A percentile compares a stretch with the other conserved stretches of the same genome.
Conservation (phyloP, 53 echinoderm and acorn worm species). For the Hippasteria phrygiana region DNA sequence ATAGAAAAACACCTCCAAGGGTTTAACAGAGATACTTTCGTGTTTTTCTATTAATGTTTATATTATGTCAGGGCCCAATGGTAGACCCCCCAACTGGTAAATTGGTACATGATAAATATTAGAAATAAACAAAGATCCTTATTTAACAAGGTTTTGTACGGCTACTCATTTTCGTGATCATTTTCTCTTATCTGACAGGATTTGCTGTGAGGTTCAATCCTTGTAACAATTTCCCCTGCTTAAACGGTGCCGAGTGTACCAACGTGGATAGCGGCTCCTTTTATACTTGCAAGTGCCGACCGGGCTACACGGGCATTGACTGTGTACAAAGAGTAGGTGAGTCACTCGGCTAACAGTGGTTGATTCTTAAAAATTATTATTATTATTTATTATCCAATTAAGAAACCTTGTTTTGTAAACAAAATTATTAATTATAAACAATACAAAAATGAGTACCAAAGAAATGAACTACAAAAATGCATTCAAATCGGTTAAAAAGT, state of each 20-base stretch:
- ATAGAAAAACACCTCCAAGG: too few relatives aligned
- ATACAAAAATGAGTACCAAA: too few relatives aligned
- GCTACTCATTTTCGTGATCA: too few relatives aligned
- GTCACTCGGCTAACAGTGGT: background rate
- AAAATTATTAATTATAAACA: too few relatives aligned
- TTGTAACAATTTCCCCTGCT: conserved; percentile 78
- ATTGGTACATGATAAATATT: too few relatives aligned
- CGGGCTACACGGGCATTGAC: conserved; percentile 78
- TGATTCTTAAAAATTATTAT: background rate
- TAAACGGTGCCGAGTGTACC: conserved; percentile 52
- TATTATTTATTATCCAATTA: background rate
- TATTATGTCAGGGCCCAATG: too few relatives aligned
- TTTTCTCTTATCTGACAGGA: conserved; percentile 20
- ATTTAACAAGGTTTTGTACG: too few relatives aligned
- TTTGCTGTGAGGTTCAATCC: conserved; percentile 42
- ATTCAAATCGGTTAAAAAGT: too few relatives aligned
- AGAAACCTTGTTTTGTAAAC: background rate
- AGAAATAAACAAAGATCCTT: too few relatives aligned
- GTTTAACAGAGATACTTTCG: too few relatives aligned
- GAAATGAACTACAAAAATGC: background rate
- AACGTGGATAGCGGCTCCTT: conserved; percentile 45
- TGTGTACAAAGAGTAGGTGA: conserved; percentile 57
- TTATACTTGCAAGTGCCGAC: conserved; percentile 83
- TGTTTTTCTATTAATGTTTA: too few relatives aligned
- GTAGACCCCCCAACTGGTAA: too few relatives aligned